Percentiles rank a stretch among this genome's conserved stretches.
Evolutionary conservation across 2,888 invertebrate species (phyloP).

Genomic region (Sylvicola cinctus): DNA sequence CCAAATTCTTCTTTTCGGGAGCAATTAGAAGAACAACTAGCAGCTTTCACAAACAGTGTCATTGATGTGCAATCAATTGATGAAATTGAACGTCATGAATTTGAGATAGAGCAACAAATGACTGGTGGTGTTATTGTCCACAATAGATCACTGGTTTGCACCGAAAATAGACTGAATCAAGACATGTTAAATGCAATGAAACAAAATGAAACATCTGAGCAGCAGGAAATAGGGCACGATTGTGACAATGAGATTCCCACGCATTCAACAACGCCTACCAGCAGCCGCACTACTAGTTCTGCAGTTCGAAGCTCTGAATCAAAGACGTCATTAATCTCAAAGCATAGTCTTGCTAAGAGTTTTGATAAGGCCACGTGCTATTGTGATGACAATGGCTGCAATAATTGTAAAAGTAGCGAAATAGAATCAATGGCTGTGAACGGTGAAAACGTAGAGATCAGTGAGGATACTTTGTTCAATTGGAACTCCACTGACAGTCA

Average conservation of each 20-base stretch:
- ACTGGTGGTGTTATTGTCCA: conserved; percentile 22
- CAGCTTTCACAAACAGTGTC: too few species aligned
- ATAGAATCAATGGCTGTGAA: neutral
- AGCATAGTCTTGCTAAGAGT: conserved; percentile 19
- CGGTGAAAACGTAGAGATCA: neutral
- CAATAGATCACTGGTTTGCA: conserved; percentile 18
- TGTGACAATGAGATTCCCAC: conserved; percentile 7
- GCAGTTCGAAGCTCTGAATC: conserved; percentile 19
- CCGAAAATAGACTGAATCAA: conserved; percentile 20
- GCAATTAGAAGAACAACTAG: too few species aligned
- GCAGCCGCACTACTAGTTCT: conserved; percentile 20
- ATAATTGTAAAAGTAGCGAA: neutral
- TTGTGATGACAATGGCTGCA: neutral
- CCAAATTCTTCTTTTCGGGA: conserved; percentile 1
- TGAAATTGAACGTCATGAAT: conserved; percentile 23
- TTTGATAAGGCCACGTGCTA: conserved; percentile 9
- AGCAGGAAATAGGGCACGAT: conserved; percentile 21
- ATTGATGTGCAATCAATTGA: conserved; percentile 25
- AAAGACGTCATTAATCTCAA: conserved; percentile 22
- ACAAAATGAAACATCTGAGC: conserved; percentile 9
- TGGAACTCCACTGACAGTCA: conserved; percentile 21
- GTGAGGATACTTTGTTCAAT: conserved; percentile 14
- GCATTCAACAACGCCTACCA: conserved; percentile 18
- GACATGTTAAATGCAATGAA: conserved; percentile 12
- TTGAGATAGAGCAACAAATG: conserved; percentile 22